Evolutionary conservation across 1,140 invertebrate genomes (phyloP), one percentile per base, ranked within the genome.

Genomic region (Chrysomallon squamiferum): DNA sequence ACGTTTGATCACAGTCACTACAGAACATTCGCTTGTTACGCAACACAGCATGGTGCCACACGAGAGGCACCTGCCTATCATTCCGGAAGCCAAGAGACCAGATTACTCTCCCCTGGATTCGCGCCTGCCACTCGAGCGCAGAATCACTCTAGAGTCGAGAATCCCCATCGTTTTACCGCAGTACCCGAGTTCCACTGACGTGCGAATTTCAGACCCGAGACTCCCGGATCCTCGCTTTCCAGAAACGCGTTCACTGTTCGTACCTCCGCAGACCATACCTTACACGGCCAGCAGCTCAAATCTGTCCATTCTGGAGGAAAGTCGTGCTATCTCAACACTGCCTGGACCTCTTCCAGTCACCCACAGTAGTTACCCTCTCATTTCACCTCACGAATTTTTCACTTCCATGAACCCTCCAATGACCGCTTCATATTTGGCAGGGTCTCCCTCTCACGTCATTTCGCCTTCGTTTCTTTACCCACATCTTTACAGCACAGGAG

Each of bases 231-330:
- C 72, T 13, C 49, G 69, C 13, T 78, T 72, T 59, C n/a, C 71
- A 2, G 68, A 64, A 15, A 59, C 64, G 15, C 61, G 35, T 45
- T 59, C 29, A 49, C 56, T 69, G 30, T 68, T 49, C 43, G 41
- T 41, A 41, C 60, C 50, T 45, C 62, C 62, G 52, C 74, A 63
- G 47, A 50, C 67, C 29, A 64, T 67, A 38, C 63, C 72, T 50
- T 75, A 70, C 62, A 59, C 73, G 30, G 64, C 71, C 25, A 71
- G 68, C 52, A 72, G 66, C 56, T 75, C 76, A 13, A 80, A 78
- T 63, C 65, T 80, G 22, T 69, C 70, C 25, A 80, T 78, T 50
- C 58, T 80, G 22, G 69, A 76, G 59, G 78, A 80, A 65, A 80
- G 78, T 58, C 66, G 77, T 29, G 76, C 75, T 5, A 72, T 80